phyloP scores from a whole-genome alignment of 2,113 vertebrate genomes.

The Todiramphus saurophagus region DNA sequence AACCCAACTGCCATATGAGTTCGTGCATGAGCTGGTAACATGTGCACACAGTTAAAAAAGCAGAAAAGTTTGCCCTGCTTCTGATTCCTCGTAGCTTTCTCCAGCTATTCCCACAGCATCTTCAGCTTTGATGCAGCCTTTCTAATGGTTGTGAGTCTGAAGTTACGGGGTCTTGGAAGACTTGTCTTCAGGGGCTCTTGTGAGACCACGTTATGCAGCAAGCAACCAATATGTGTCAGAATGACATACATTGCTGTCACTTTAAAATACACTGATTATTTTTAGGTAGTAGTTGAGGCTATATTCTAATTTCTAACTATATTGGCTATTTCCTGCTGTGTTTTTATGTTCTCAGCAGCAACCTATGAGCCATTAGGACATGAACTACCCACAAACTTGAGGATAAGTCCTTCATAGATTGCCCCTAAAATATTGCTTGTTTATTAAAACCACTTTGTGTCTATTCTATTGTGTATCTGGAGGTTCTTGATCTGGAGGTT shows the following conservation, averaged over 20 bases:
- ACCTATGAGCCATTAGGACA: not conserved
- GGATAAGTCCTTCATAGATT: not conserved
- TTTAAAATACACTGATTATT: not conserved
- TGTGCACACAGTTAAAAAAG: not conserved
- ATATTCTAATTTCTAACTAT: not conserved
- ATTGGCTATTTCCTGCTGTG: not conserved
- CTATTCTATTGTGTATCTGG: not conserved
- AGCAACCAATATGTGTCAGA: not conserved
- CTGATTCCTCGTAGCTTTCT: not conserved
- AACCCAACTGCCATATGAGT: not conserved
- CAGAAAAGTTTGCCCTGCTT: not conserved
- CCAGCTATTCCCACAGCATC: not conserved
- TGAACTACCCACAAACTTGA: not conserved
- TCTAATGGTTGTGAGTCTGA: not conserved
- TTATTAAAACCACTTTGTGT: not conserved
- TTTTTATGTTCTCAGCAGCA: not conserved
- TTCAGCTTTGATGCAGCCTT: not conserved
- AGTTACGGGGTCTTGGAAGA: not conserved
- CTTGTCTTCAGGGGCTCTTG: not conserved
- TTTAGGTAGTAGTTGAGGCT: not conserved
- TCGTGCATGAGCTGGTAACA: rapidly evolving
- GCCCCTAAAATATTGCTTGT: not conserved
- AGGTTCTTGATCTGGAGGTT: not conserved
- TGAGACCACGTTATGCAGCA: not conserved
- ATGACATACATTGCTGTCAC: not conserved